These are phyloP conservation scores for Macroglossus sobrinus DNA, from an alignment of 2,113 vertebrate genomes.

Conservation along the genomic window DNA sequence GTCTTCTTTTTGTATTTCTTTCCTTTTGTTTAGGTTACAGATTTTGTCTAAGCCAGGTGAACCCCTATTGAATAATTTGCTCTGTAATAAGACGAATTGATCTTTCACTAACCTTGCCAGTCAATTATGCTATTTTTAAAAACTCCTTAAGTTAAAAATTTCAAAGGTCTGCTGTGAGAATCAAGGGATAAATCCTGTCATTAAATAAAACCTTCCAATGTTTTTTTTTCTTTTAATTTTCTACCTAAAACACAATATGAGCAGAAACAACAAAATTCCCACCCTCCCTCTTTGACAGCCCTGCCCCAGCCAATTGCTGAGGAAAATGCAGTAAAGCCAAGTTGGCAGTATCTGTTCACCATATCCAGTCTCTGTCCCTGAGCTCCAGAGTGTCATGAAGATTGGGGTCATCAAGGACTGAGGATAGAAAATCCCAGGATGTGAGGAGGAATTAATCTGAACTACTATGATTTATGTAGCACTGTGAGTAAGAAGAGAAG, in stretches of 20 bases:
- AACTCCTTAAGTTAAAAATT: neutral
- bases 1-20: neutral
- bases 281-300: neutral
- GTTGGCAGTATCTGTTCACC: neutral
- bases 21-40: neutral
- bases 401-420: neutral
- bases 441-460: neutral
- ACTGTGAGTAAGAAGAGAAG: neutral
- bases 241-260: neutral
- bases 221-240: neutral
- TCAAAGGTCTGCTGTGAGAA: neutral
- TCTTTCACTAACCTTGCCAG: neutral
- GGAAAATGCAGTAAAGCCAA: neutral
- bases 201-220: conserved; percentile 8
- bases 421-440: neutral
- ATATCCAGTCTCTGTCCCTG: neutral
- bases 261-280: neutral
- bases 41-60: conserved; percentile 24
- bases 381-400: neutral
- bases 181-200: neutral
- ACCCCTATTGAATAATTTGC: neutral
- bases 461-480: neutral
- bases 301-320: neutral
- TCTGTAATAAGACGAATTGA: neutral
- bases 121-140: neutral